A percentile compares a stretch with the other conserved stretches of the same genome.
These are phyloP conservation scores for Parascotia fuliginaria DNA, from an alignment of 2,888 invertebrate species.

Conservation along the genomic window DNA sequence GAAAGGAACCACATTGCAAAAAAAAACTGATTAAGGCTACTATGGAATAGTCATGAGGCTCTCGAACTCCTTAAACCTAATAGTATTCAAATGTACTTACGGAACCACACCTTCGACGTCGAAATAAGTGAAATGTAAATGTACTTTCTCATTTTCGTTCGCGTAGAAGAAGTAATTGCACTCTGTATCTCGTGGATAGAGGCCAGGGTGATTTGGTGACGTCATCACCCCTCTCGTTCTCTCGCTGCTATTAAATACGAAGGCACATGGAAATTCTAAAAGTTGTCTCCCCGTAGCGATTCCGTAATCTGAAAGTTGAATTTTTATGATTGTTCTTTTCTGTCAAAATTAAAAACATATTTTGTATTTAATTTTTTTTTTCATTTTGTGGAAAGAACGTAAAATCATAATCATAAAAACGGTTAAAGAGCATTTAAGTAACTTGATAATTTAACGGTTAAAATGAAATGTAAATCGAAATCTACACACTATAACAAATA, in stretches of 20 bases:
- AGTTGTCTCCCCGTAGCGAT: constrained; percentile 93
- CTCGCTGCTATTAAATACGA: constrained; percentile 94
- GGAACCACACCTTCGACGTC: constrained; percentile 97
- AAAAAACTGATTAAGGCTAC: no score
- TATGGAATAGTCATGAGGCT: constrained; percentile 9
- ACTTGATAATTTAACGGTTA: no score
- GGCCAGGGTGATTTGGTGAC: constrained; percentile 96
- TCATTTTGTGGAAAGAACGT: no score
- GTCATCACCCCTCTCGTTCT: constrained; percentile 91
- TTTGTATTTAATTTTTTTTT: neutral
- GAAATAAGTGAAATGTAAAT: constrained; percentile 94
- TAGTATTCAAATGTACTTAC: constrained; percentile 86
- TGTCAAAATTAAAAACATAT: neutral
- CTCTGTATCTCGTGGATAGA: constrained; percentile 95
- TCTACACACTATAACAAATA: no score
- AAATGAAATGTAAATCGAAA: no score
- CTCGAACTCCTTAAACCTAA: constrained; percentile 17
- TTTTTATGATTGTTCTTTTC: neutral
- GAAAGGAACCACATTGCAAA: no score
- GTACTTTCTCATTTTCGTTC: constrained; percentile 89
- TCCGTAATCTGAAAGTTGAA: constrained; percentile 90
- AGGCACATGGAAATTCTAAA: constrained; percentile 92
- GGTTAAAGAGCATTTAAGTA: no score
- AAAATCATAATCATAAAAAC: no score
- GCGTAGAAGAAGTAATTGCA: constrained; percentile 97